A percentile compares a stretch with the other conserved stretches of the same genome.
These are phyloP conservation scores for Sceloporus tristichus DNA, from an alignment of 2,113 vertebrate genomes.

Conservation along the genomic window DNA sequence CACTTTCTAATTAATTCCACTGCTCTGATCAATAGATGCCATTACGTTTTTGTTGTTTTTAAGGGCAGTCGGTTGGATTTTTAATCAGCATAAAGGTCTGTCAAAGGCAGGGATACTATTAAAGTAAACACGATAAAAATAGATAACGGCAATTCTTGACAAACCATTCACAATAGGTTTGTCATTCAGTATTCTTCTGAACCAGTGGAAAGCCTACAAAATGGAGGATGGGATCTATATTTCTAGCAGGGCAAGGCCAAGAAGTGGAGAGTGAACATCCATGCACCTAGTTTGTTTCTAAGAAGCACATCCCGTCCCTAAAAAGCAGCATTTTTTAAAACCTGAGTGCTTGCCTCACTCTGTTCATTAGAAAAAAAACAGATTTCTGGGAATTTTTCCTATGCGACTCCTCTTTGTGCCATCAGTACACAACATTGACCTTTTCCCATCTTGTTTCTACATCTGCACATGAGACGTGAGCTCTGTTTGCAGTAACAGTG, in stretches of 20 bases:
- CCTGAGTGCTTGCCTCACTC: no score
- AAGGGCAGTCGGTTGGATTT: conserved; percentile 13
- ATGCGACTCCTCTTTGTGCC: no score
- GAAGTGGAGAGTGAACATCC: not conserved
- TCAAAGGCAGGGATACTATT: not conserved
- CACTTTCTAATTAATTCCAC: conserved; percentile 51
- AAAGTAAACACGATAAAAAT: not conserved
- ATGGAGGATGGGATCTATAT: no score
- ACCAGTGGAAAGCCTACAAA: accelerated
- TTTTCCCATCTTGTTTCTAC: no score
- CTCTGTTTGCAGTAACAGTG: no score
- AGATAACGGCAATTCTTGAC: not conserved
- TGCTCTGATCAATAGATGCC: conserved; percentile 53
- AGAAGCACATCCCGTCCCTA: no score
- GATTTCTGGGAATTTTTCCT: no score
- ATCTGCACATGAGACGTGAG: no score
- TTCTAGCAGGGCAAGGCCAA: no score
- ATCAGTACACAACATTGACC: no score
- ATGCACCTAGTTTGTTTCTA: not conserved
- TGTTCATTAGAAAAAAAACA: no score
- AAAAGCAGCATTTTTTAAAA: no score
- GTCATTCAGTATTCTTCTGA: not conserved
- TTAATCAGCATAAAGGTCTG: conserved; percentile 15
- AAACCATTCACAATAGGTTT: not conserved
- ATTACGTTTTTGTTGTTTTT: conserved; percentile 25